Conservation (phyloP, 2,888 invertebrate genomes). For the Hydriomena furcata region DNA sequence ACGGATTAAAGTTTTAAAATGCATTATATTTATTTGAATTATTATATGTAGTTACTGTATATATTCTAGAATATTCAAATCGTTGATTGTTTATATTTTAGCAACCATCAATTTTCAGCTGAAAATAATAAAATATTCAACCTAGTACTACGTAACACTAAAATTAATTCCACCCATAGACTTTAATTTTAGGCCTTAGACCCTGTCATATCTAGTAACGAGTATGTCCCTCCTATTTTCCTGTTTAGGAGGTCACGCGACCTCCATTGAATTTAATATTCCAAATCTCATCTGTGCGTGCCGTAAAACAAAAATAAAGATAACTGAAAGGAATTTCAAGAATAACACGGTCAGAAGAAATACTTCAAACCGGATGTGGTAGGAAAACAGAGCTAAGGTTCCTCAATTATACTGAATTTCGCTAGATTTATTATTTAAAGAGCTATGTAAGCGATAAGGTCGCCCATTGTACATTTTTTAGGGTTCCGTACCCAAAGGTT, state of each 20-base stretch:
- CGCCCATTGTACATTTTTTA: too few relatives aligned
- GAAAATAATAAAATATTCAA: not conserved
- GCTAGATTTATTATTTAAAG: too few relatives aligned
- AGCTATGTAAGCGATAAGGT: too few relatives aligned
- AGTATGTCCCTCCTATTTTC: conserved; percentile 17
- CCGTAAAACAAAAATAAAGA: conserved; percentile 68
- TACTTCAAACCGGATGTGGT: not conserved
- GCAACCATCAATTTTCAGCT: not conserved
- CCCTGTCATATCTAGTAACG: conserved; percentile 7
- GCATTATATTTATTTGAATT: too few relatives aligned
- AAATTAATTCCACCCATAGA: conserved; percentile 23
- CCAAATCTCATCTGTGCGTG: conserved; percentile 60
- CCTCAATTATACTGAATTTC: too few relatives aligned
- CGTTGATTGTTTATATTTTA: too few relatives aligned
- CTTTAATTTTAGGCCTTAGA: conserved; percentile 12
- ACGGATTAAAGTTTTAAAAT: too few relatives aligned
- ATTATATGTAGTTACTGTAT: too few relatives aligned
- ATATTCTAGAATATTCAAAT: too few relatives aligned
- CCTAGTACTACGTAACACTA: not conserved
- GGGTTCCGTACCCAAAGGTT: too few relatives aligned
- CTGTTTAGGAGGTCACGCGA: conserved; percentile 20
- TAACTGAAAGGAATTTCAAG: conserved; percentile 57
- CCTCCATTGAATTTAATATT: conserved; percentile 51
- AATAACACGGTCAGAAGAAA: conserved; percentile 9
- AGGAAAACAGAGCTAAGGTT: not conserved